Evolutionary conservation across 2,888 invertebrate species (phyloP).

Genomic region (Coecobrya sp.): DNA sequence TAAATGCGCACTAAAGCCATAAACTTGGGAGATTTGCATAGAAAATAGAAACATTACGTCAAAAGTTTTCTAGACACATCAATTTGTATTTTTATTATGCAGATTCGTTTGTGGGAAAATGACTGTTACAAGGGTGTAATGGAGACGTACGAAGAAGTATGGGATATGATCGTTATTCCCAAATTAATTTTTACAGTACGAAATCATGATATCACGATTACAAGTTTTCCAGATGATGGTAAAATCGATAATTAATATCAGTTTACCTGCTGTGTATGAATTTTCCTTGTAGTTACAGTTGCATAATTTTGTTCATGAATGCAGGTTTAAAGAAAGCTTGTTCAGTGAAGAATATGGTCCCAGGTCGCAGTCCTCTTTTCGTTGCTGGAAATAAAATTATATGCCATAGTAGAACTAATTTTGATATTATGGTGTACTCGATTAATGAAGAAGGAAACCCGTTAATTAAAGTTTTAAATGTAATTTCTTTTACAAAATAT

Average conservation of each 20-base stretch:
- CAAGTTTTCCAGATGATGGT: conserved; percentile 89
- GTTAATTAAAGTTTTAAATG: conserved; percentile 78
- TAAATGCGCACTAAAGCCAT: not conserved
- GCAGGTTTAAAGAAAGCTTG: conserved; percentile 70
- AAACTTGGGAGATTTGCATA: not conserved
- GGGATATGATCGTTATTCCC: conserved; percentile 89
- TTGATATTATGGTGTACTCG: conserved; percentile 89
- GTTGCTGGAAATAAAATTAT: conserved; percentile 88
- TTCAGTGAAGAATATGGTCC: conserved; percentile 87
- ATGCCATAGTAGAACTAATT: conserved; percentile 89
- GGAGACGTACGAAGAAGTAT: conserved; percentile 90
- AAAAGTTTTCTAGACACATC: not conserved
- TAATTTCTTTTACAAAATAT: not conserved
- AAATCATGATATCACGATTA: conserved; percentile 90
- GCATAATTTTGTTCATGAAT: not conserved
- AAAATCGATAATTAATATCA: too few relatives aligned
- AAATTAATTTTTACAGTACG: conserved; percentile 90
- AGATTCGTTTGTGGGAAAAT: conserved; percentile 90
- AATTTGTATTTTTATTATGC: too few relatives aligned
- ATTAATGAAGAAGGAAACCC: conserved; percentile 87
- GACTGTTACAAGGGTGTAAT: conserved; percentile 89
- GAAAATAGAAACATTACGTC: not conserved
- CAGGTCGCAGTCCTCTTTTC: conserved; percentile 89
- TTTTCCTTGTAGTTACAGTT: not conserved
- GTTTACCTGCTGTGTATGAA: not conserved